Evolutionary conservation across 2,888 invertebrate genomes (phyloP), one percentile per base, ranked within the genome.

Genomic region (Odontothrips loti): DNA sequence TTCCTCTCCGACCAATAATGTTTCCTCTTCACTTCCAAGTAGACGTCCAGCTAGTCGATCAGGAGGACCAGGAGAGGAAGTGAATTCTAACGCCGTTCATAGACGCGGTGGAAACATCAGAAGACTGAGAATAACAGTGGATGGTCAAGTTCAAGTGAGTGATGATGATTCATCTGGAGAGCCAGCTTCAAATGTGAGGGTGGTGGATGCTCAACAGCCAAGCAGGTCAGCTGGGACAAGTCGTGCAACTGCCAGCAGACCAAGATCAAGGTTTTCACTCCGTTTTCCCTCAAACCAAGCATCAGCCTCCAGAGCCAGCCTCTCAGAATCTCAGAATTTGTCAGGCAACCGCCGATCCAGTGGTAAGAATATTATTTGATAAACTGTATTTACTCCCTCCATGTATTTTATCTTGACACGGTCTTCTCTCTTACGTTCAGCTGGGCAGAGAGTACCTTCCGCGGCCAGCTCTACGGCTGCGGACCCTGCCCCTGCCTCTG

Each of bases 1-100:
- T 23, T n/a, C 68, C n/a, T 68, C 68, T 6, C 68, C 68, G 23
- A n/a, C 23, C 20, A 68, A 68, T 68, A 68, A 68, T 68, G 68
- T 68, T 68, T 68, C 68, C 23, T 23, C 68, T 68, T 68, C 68
- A 68, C 68, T 68, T 68, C 68, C 68, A 68, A 68, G 68, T 68
- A 68, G 68, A 68, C 68, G 68, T 23, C 68, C 68, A 8, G 68
- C n/a, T 68, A 68, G 23, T 68, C 68, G 68, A 68, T 23, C 20
- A 23, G 68, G 68, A 68, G 68, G n/a, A 68, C 68, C 20, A 68
- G 68, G 68, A 68, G 68, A 68, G 20, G 68, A 23, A 68, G 68
- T 68, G n/a, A 68, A 68, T 68, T 20, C 68, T n/a, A 68, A 68
- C 23, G n/a, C 68, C 11, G 68, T 68, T 68, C 68, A 68, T 68